A percentile compares a stretch with the other conserved stretches of the same genome.
phyloP scores from a whole-genome alignment of 2,888 invertebrate species.

The Merodon equestris region DNA sequence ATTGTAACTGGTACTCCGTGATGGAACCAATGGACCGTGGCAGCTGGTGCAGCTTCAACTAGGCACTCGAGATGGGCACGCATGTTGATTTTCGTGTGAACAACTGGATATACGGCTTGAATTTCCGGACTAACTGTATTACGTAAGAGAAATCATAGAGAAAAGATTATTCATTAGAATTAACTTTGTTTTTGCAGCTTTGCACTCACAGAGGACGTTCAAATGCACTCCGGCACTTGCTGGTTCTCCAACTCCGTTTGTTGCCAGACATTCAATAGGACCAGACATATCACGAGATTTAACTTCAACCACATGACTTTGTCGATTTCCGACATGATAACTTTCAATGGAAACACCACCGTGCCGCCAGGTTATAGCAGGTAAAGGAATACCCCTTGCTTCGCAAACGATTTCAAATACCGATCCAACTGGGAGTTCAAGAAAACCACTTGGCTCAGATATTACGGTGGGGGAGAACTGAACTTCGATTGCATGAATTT shows the following conservation, averaged over 20 bases:
- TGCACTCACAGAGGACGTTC: conserved; percentile 84
- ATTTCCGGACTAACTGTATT: conserved; percentile 87
- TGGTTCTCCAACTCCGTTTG: conserved; percentile 87
- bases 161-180: conserved; percentile 3
- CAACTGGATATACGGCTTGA: conserved; percentile 82
- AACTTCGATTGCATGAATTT: conserved; percentile 88
- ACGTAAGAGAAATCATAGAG: conserved; percentile 16
- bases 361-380: conserved; percentile 85
- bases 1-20: conserved; percentile 81
- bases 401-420: conserved; percentile 87
- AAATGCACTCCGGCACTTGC: conserved; percentile 84
- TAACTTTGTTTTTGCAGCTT: not conserved
- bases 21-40: conserved; percentile 85
- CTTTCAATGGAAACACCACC: conserved; percentile 73
- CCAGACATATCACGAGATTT: conserved; percentile 84
- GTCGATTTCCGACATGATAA: conserved; percentile 74
- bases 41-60: conserved; percentile 85
- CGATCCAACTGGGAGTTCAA: conserved; percentile 87
- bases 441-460: conserved; percentile 84
- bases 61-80: conserved; percentile 85
- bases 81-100: conserved; percentile 87
- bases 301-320: conserved; percentile 76
- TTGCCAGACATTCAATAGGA: conserved; percentile 85
- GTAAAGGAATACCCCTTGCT: conserved; percentile 85
- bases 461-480: conserved; percentile 86